phyloP scores from a whole-genome alignment of 2,888 invertebrate species.

The Epinotia bilunana region DNA sequence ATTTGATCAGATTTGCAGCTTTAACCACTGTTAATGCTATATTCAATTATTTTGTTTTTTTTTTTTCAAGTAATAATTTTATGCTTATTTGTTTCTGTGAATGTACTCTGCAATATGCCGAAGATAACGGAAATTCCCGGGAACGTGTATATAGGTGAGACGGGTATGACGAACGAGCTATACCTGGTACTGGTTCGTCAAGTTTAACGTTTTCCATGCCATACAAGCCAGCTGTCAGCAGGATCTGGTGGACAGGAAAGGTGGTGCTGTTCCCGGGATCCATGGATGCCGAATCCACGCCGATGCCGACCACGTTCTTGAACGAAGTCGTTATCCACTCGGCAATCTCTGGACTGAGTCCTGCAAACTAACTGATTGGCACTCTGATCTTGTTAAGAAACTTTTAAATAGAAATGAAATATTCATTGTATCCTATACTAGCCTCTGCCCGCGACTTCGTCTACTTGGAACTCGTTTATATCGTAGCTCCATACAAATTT shows the following conservation, averaged over 20 bases:
- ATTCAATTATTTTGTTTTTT: too few relatives aligned
- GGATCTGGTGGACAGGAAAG: conserved; percentile 62
- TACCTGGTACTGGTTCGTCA: conserved; percentile 72
- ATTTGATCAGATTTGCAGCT: too few relatives aligned
- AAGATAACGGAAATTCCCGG: too few relatives aligned
- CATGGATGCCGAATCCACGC: conserved; percentile 86
- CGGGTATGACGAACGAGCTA: conserved; percentile 33
- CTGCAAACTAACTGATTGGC: not conserved
- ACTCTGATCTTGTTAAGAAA: not conserved
- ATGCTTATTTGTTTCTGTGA: too few relatives aligned
- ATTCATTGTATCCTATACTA: too few relatives aligned
- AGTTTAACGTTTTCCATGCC: conserved; percentile 87
- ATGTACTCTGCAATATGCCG: too few relatives aligned
- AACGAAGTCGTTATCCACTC: conserved; percentile 83
- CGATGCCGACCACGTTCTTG: conserved; percentile 86
- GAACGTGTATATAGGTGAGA: not conserved
- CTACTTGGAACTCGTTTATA: too few relatives aligned
- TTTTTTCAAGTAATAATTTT: too few relatives aligned
- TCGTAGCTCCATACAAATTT: too few relatives aligned
- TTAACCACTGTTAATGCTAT: too few relatives aligned
- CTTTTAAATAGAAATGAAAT: too few relatives aligned
- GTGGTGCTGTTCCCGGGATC: conserved; percentile 80
- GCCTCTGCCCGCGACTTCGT: too few relatives aligned
- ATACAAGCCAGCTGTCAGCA: conserved; percentile 79
- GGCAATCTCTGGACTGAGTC: conserved; percentile 83